These are phyloP conservation scores for Xylocampa areola DNA, from an alignment of 2,888 invertebrate genomes.

Conservation along the genomic window DNA sequence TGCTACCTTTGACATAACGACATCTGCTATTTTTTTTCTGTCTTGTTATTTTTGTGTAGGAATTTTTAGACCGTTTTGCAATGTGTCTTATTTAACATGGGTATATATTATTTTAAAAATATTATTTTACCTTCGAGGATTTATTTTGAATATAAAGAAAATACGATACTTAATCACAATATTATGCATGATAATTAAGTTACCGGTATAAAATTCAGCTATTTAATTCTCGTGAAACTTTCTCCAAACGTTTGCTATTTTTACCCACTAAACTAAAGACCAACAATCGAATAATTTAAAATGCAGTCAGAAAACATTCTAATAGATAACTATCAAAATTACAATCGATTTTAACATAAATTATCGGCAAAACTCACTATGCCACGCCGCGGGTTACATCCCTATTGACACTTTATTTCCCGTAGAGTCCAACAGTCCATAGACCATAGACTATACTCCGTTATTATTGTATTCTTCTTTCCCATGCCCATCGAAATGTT, in stretches of 20 bases:
- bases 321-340: slow-evolving; percentile 21
- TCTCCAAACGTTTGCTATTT: too few relatives aligned
- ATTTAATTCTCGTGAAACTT: too few relatives aligned
- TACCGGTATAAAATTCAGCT: too few relatives aligned
- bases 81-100: slow-evolving; percentile 4
- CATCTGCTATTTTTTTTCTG: slow-evolving; percentile 71
- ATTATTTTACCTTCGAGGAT: too few relatives aligned
- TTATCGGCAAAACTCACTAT: slow-evolving; percentile 23
- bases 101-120: background rate
- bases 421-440: slow-evolving; percentile 7
- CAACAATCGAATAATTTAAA: too few relatives aligned
- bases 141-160: too few relatives aligned
- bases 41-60: slow-evolving; percentile 51
- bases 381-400: slow-evolving; percentile 44
- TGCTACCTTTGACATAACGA: slow-evolving; percentile 65
- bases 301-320: too few relatives aligned
- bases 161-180: too few relatives aligned
- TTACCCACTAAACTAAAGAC: too few relatives aligned
- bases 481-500: slow-evolving; percentile 59
- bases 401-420: slow-evolving; percentile 41
- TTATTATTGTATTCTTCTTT: slow-evolving; percentile 39
- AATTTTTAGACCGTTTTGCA: slow-evolving; percentile 21
- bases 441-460: too few relatives aligned
- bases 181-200: too few relatives aligned
- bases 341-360: slow-evolving; percentile 37